Conservation (phyloP, 2,797 vertebrate species). For the Arctocebus calabarensis region DNA sequence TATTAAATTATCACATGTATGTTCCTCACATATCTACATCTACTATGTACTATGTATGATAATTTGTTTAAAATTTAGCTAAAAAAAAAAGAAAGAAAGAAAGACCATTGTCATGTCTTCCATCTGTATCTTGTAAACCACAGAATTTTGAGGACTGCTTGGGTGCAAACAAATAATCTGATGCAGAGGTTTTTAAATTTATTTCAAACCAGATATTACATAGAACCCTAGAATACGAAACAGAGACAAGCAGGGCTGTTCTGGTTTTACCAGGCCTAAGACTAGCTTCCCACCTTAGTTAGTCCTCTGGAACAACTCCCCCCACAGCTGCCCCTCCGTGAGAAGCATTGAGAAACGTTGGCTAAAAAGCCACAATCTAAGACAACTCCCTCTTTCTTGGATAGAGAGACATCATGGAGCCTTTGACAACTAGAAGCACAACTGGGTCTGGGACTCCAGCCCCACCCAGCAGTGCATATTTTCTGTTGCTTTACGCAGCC, state of each 20-base stretch:
- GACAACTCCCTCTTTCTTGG: background rate
- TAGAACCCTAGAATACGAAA: background rate
- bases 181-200: background rate
- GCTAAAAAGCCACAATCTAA: background rate
- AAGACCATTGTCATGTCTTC: background rate
- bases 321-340: background rate
- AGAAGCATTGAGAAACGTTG: background rate
- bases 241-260: background rate
- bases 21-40: background rate
- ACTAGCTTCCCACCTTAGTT: background rate
- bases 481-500: background rate
- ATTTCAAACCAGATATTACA: slow-evolving; percentile 31
- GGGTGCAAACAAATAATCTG: slow-evolving; percentile 21
- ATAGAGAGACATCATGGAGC: background rate
- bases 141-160: slow-evolving; percentile 18
- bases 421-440: background rate
- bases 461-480: background rate
- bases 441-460: background rate
- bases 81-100: background rate
- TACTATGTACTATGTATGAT: background rate
- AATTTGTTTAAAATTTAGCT: background rate
- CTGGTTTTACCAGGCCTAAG: background rate
- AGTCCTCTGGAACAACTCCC: background rate
- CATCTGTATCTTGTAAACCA: background rate
- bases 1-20: background rate